Evolutionary conservation across 1,140 invertebrate species (phyloP), one percentile per base, ranked within the genome.

Genomic region (Thrips palmi): DNA sequence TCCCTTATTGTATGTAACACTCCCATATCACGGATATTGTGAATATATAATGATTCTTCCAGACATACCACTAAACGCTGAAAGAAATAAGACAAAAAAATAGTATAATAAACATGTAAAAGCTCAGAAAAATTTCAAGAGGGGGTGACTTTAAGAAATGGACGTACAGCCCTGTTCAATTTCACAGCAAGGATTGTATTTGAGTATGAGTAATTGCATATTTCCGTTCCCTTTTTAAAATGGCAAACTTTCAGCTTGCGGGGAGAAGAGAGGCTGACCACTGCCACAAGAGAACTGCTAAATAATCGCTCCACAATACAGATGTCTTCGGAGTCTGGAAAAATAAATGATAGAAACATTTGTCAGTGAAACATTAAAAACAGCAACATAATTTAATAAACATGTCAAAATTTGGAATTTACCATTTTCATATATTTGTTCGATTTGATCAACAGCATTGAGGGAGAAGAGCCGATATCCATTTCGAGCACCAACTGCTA

Each of bases 1-100:
- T 98, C 93, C 45, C 89, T 71, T 53, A 99, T 97, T 36, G 88
- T 97, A 57, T 98, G 94, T 45, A 97, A 65, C 20, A 97, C 84
- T 63, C 92, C 94, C 93, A 98, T 97, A 57, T 98, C 93, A 32
- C 84, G 71, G 46, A 98, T 96, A 63, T 97, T 97, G 67, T 99
- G 93, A 53, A 99, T 96, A 57, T 96, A 94, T 39, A 98, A 66
- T 38, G 84, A 89, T 58, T 98, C 93, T 60, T 97, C 92, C 47
- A 98, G 60, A 60, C 93, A 97, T 44, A 98, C 94, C 39, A 98
- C 79, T 53, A 98, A 65, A 52, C 94, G 71, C 79, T 91, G 65
- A 10, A 68, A 68, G 45, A 40, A 47, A 19, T 32, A 38, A 6
- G n/a, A 24, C 28, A n/a, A 37, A 34, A 22, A 12, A 32, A 23